Conservation (phyloP, 2,888 invertebrate genomes). For the Agonum fuliginosum region DNA sequence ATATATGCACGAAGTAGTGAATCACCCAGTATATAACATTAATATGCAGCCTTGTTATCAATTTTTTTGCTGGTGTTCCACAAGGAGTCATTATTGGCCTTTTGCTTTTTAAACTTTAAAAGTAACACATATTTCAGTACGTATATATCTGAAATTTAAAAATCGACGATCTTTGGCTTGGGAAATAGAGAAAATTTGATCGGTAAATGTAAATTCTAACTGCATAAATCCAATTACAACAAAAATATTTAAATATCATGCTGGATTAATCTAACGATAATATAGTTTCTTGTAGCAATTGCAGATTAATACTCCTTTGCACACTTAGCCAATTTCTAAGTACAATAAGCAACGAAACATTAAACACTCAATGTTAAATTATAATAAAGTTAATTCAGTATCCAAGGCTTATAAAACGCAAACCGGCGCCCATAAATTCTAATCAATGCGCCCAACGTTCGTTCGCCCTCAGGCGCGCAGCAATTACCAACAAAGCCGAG, state of each 20-base stretch:
- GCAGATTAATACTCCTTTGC: background rate
- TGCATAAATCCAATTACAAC: background rate
- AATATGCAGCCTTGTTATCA: too few relatives aligned
- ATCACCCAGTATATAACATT: too few relatives aligned
- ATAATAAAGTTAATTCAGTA: conserved; percentile 58
- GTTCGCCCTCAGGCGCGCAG: conserved; percentile 26
- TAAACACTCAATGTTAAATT: conserved; percentile 55
- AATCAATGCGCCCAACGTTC: conserved; percentile 42
- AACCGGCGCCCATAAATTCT: conserved; percentile 56
- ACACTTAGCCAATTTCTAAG: background rate
- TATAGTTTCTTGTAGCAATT: background rate
- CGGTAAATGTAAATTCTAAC: too few relatives aligned
- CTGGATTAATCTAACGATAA: background rate
- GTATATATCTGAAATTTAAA: too few relatives aligned
- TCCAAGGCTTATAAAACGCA: conserved; percentile 52
- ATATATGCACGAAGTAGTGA: too few relatives aligned
- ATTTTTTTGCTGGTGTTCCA: too few relatives aligned
- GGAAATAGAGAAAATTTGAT: too few relatives aligned
- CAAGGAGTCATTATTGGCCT: too few relatives aligned
- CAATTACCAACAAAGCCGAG: conserved; percentile 54
- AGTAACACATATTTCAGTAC: too few relatives aligned
- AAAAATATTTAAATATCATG: background rate
- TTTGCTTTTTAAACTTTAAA: too few relatives aligned
- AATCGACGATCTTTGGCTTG: too few relatives aligned
- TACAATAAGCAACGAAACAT: conserved; percentile 32